Evolutionary conservation across 2,113 vertebrate genomes (phyloP).

Genomic region (Antennarius striatus): DNA sequence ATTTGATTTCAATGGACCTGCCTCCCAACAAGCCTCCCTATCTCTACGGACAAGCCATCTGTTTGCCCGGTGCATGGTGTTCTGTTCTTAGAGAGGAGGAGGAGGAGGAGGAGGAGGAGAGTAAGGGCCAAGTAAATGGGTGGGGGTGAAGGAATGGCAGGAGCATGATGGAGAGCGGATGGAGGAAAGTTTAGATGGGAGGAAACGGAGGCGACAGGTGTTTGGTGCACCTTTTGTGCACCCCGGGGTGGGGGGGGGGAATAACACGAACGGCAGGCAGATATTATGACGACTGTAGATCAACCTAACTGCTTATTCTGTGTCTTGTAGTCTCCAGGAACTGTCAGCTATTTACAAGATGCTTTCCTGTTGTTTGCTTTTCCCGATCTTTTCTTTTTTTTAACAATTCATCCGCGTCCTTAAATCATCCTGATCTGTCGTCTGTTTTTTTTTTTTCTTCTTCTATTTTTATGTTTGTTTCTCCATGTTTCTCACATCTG

Average conservation of each 20-base stretch:
- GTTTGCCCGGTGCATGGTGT: slow-evolving; percentile 78
- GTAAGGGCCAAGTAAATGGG: slow-evolving; percentile 38
- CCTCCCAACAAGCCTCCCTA: slow-evolving; percentile 75
- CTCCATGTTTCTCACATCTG: slow-evolving; percentile 16
- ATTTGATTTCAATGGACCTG: slow-evolving; percentile 79
- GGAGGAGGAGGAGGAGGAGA: slow-evolving; percentile 49
- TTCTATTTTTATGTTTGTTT: slow-evolving; percentile 29
- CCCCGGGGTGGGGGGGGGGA: slow-evolving; percentile 17
- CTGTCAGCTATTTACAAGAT: slow-evolving; percentile 13
- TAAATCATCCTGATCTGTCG: slow-evolving; percentile 28
- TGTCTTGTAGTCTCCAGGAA: slow-evolving; percentile 35
- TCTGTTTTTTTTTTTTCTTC: slow-evolving; percentile 9
- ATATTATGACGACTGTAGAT: slow-evolving; percentile 53
- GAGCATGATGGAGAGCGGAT: slow-evolving; percentile 23
- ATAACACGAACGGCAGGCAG: slow-evolving; percentile 8
- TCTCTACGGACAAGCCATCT: slow-evolving; percentile 82
- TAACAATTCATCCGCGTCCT: slow-evolving; percentile 11
- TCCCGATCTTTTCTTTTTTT: slow-evolving; percentile 5
- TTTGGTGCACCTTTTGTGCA: slow-evolving; percentile 31
- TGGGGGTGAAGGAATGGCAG: slow-evolving; percentile 45
- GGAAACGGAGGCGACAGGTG: slow-evolving; percentile 20
- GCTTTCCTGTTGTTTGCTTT: slow-evolving; percentile 15
- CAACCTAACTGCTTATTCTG: slow-evolving; percentile 40
- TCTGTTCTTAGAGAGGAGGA: slow-evolving; percentile 69
- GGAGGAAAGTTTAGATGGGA: slow-evolving; percentile 25